Evolutionary conservation across 2,888 invertebrate genomes (phyloP).

Genomic region (Acleris laterana): DNA sequence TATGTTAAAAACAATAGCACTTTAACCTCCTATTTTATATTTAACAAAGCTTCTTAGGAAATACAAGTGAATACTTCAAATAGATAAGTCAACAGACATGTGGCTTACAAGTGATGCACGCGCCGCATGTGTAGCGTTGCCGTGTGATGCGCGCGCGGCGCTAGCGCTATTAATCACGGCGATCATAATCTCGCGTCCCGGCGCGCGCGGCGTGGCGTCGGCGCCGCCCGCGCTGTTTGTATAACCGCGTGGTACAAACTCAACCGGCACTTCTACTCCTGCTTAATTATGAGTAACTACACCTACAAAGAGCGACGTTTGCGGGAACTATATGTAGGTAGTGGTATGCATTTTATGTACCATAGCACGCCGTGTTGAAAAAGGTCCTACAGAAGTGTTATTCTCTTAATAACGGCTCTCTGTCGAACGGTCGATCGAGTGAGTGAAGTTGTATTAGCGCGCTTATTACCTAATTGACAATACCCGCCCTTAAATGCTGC

Average conservation of each 20-base stretch:
- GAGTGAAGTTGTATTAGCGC: too few relatives aligned
- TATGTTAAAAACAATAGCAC: not conserved
- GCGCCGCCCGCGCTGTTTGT: conserved; percentile 76
- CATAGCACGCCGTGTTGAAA: not conserved
- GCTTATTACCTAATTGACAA: too few relatives aligned
- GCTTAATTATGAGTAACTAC: not conserved
- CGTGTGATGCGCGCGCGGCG: conserved; percentile 49
- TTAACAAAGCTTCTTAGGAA: not conserved
- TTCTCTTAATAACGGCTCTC: too few relatives aligned
- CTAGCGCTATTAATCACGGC: conserved; percentile 75
- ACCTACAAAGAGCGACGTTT: not conserved
- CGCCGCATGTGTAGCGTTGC: conserved; percentile 37
- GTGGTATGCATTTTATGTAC: too few relatives aligned
- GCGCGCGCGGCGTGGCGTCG: conserved; percentile 52
- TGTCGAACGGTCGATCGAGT: too few relatives aligned
- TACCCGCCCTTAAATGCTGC: too few relatives aligned
- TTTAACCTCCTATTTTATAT: not conserved
- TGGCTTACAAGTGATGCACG: conserved; percentile 39
- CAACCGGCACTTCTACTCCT: not conserved
- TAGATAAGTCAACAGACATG: conserved; percentile 30
- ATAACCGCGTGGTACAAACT: conserved; percentile 72
- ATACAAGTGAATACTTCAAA: conserved; percentile 24
- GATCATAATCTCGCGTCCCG: conserved; percentile 71
- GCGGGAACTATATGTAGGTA: not conserved
- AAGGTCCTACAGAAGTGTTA: too few relatives aligned